Evolutionary conservation across 2,797 vertebrate species (phyloP), one percentile per base, ranked within the genome.

Genomic region (Cephalopachus bancanus): DNA sequence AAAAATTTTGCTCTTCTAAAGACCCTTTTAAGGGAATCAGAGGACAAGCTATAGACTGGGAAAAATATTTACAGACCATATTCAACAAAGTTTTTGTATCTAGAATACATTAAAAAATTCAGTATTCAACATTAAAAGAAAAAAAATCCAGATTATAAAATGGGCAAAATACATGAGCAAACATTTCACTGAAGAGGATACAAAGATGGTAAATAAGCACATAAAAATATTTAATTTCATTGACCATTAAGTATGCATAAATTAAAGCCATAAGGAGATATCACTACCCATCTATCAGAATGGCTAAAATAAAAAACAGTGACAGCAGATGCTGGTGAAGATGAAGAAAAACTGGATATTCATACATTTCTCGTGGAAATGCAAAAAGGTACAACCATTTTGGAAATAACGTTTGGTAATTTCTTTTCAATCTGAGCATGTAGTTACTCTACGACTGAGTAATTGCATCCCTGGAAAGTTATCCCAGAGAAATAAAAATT

Each of bases 401-500:
- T 60, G 65, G 57, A 92, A 88, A 72, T 76, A 67, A 81, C 44
- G 15, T 30, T 75, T 72, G 76, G 33, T 30, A 33, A 53, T 76
- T 79, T 76, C 7, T 83, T 92, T 96, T 62, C n/a, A 91, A 83
- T 64, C 37, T 85, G 71, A 96, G 24, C 37, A 93, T 57, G 15
- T 37, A 60, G 22, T 89, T 93, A 69, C 44, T 16, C 6, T 37
- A 79, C 26, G 59, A 87, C 44, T 60, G 24, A 96, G n/a, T n/a
- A 44, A 22, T 14, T n/a, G 11, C 55, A 33, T 9, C 49, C 76
- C 92, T 75, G 49, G 59, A 57, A 71, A 84, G 84, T 76, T 76
- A 76, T 57, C 53, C 74, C 84, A 74, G 69, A 96, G 71, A 92
- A 85, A 93, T 79, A 30, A 91, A 96, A 86, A 89, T 59, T 33